These are phyloP conservation scores for Galerucella calmariensis DNA, from an alignment of 2,888 invertebrate species.

Conservation along the genomic window DNA sequence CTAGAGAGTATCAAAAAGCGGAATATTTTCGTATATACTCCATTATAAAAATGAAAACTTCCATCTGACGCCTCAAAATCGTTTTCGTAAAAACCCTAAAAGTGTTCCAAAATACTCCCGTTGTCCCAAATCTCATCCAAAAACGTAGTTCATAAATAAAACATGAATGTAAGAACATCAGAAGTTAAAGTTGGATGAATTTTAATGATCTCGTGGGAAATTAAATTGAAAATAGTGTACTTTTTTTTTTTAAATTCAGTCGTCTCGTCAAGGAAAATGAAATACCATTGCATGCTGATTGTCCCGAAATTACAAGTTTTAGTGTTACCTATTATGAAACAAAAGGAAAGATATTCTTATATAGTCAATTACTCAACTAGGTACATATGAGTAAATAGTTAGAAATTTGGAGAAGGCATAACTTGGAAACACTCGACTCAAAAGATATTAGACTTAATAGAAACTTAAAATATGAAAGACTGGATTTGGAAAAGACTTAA, in stretches of 20 bases:
- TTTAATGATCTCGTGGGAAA: neutral
- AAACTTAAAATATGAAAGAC: no score
- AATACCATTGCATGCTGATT: constrained; percentile 8
- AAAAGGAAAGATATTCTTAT: no score
- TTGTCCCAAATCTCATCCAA: neutral
- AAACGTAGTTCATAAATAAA: neutral
- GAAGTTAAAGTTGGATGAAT: constrained; percentile 6
- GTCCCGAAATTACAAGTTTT: no score
- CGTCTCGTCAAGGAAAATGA: neutral
- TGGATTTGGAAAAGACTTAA: no score
- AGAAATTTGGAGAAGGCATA: no score
- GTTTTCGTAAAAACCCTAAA: constrained; percentile 20
- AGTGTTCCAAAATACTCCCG: constrained; percentile 11
- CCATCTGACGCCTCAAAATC: constrained; percentile 21
- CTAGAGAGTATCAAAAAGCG: constrained; percentile 11
- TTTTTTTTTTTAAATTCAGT: neutral
- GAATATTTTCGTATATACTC: constrained; percentile 24
- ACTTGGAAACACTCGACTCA: no score
- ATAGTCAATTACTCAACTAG: no score
- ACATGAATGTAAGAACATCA: neutral
- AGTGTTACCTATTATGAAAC: no score
- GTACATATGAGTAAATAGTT: no score
- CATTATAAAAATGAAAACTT: constrained; percentile 27
- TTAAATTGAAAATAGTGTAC: neutral
- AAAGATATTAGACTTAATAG: no score